Evolutionary conservation across 2,888 invertebrate genomes (phyloP).

Genomic region (Clistopyga incitator): DNA sequence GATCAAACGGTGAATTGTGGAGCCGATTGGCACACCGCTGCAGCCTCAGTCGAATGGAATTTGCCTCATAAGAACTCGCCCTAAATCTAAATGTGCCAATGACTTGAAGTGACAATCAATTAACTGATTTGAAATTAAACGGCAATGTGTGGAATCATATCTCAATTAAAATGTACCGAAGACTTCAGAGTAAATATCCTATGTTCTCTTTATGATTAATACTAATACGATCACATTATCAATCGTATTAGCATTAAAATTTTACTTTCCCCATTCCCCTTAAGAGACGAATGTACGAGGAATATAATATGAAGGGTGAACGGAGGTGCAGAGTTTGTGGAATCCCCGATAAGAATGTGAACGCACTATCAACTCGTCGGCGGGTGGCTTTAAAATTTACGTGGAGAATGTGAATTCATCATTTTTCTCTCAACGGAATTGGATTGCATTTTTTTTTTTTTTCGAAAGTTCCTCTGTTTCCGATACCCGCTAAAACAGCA

Average conservation of each 20-base stretch:
- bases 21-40: neutral
- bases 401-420: conserved; percentile 37
- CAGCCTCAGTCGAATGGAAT: neutral
- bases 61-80: neutral
- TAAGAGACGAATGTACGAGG: neutral
- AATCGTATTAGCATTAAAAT: conserved; percentile 41
- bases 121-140: too few relatives aligned
- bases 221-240: neutral
- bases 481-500: neutral
- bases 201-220: neutral
- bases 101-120: neutral
- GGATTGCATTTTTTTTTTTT: conserved; percentile 17
- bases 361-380: neutral
- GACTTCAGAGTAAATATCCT: neutral
- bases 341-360: conserved; percentile 18
- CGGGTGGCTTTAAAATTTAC: conserved; percentile 35
- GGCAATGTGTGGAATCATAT: neutral
- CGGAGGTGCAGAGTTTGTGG: conserved; percentile 6
- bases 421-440: conserved; percentile 20
- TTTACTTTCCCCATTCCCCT: neutral
- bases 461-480: neutral
- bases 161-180: too few relatives aligned
- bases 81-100: neutral
- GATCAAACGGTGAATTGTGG: conserved; percentile 1
- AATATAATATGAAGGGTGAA: conserved; percentile 9